Base-by-base conservation (phyloP, 2,888 invertebrate genomes). In the Drosophila formosana region DNA sequence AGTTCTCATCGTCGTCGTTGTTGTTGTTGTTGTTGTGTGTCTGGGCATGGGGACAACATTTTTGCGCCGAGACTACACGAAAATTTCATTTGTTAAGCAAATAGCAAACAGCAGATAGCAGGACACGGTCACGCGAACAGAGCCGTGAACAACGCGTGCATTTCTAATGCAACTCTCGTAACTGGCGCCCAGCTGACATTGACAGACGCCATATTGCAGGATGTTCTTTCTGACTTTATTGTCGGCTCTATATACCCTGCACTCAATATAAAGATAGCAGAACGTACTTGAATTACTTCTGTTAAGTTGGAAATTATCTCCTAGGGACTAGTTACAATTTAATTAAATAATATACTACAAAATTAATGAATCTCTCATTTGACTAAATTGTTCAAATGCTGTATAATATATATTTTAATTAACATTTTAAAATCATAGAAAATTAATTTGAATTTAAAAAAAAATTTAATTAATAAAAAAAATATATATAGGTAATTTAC, bases 31-130 rank as follows among this genome's bases (percentile, higher is more conserved):
- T 34, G 34, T 4, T 11, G 34, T 2, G 13, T 41, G 39, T 41
- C 39, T 41, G 39, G 39, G 39, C 39, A 41, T 18, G 39, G 39
- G 39, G 18, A 41, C 13, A 13, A 41, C 39, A 69, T 65, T 66
- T 66, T 70, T 75, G 13, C 26, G 28, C 8, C 7, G 13, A 26
- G 3, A 62, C 49, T 43, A 72, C 88, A 87, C 88, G 82, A 89
- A 89, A 85, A 73, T 89, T 85, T 85, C 85, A 85, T 89, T 85
- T 85, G 85, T 87, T 85, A 81, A 84, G 85, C 82, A 85, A 85
- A 85, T 84, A 84, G 45, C 66, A 68, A 11, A 37, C n/a, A 37
- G 37, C 37, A 37, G 37, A 37, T 84, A 84, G 43, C 66, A 68
- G 80, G 32, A 72, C 72, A 63, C 68, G 65, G 68, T 67, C 72